Base-by-base conservation (phyloP, 2,888 invertebrate species). In the Anticlea derivata region DNA sequence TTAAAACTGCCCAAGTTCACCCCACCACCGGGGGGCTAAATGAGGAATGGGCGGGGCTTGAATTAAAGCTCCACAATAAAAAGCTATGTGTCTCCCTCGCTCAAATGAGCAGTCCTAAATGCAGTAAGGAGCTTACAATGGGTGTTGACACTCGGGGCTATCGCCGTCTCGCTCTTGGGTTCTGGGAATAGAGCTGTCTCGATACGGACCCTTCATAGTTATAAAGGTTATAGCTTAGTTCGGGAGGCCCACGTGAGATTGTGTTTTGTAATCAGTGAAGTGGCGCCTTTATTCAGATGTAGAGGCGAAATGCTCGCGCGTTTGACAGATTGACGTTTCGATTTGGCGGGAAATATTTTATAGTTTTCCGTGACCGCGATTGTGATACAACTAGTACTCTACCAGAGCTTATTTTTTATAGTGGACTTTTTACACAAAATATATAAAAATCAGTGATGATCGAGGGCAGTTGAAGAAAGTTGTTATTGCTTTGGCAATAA, bases 251-350 rank as follows among this genome's bases (percentile, higher is more conserved):
- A 90, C 89, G 89, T 90, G 89, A 89, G 85, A 80, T 76, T 78
- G 75, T 81, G 78, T 87, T 86, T 87, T 84, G 88, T 87, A 86
- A 86, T 90, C 89, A 90, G 89, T 90, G 81, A 81, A 86, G 86
- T 84, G 86, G 76, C 81, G 87, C 81, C 86, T 86, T 81, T 83
- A 83, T 81, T 78, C 83, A 75, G 78, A 75, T 75, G 78, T 75
- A 80, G 75, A 81, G 78, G 83, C 84, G 78, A 82, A 79, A 86
- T 86, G 86, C 76, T 72, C 78, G 78, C 81, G 83, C 78, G 78
- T 81, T 83, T 83, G 83, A 83, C 83, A 81, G 78, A 86, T 86
- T 87, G 88, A 89, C 87, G 84, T 87, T 80, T 80, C 68, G 58
- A 75, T 85, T 87, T 84, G 89, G 89, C 88, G 89, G 81, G 89